A percentile compares a stretch with the other conserved stretches of the same genome.
These are phyloP conservation scores for Muscina levida DNA, from an alignment of 2,888 invertebrate species.

Conservation along the genomic window DNA sequence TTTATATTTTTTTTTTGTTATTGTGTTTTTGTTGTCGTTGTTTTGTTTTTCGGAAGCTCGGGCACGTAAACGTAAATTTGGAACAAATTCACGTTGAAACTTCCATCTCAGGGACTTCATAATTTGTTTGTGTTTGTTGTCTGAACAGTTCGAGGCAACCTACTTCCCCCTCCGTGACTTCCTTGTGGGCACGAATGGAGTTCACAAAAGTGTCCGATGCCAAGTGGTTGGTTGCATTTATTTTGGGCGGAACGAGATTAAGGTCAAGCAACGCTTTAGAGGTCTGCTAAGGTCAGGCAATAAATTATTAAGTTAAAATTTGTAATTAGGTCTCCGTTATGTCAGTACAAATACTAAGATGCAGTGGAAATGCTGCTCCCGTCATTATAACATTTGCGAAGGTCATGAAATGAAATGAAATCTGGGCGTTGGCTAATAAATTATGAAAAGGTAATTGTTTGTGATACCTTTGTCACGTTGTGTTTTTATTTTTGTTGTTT, in stretches of 20 bases:
- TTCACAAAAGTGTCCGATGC: no score
- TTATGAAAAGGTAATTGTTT: no score
- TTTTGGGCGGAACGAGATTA: not conserved
- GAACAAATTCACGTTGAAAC: conserved; percentile 8
- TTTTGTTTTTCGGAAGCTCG: conserved; percentile 6
- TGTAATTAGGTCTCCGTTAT: not conserved
- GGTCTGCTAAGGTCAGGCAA: not conserved
- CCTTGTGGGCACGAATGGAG: no score
- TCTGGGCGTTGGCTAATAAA: no score
- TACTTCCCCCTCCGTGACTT: no score
- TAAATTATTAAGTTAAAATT: conserved; percentile 17
- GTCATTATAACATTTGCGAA: no score
- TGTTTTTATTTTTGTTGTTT: no score
- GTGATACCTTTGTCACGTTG: not conserved
- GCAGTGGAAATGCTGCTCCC: no score
- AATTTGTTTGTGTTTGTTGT: conserved; percentile 22
- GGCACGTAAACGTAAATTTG: conserved; percentile 21
- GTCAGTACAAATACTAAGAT: not conserved
- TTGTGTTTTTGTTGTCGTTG: not conserved
- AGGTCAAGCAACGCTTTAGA: not conserved
- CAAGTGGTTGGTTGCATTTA: no score
- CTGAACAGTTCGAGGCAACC: conserved; percentile 8
- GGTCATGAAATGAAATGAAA: no score
- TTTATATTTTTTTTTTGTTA: not conserved
- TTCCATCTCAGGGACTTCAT: conserved; percentile 9